Conservation (phyloP, 2,888 invertebrate species). For the Drosophila fulvimacula region DNA sequence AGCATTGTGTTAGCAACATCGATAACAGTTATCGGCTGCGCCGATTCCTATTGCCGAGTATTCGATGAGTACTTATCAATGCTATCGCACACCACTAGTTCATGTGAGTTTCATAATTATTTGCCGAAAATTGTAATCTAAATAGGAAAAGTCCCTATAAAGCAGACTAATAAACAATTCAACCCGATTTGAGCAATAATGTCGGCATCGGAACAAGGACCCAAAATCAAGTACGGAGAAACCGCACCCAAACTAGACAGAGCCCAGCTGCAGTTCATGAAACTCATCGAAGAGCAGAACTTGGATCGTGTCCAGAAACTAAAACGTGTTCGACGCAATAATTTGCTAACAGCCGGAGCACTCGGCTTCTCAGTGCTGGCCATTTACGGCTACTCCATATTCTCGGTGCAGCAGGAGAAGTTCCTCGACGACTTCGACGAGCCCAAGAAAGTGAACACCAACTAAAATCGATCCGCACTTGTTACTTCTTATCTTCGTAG, state of each 20-base stretch:
- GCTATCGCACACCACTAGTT: constrained; percentile 26
- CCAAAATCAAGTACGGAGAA: constrained; percentile 83
- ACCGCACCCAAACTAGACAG: constrained; percentile 85
- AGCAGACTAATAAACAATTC: constrained; percentile 9
- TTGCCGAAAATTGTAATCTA: constrained; percentile 29
- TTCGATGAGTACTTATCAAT: constrained; percentile 18
- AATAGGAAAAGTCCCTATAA: constrained; percentile 5
- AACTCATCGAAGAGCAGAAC: constrained; percentile 91
- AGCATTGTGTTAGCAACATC: constrained; percentile 27
- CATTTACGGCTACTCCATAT: constrained; percentile 94
- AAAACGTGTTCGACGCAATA: constrained; percentile 87
- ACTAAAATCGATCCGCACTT: constrained; percentile 36
- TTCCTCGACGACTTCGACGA: constrained; percentile 97
- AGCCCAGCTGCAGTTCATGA: constrained; percentile 91
- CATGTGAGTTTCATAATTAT: constrained; percentile 63
- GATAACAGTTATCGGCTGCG: background rate
- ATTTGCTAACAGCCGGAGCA: constrained; percentile 88
- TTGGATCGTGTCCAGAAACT: constrained; percentile 89
- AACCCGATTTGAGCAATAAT: constrained; percentile 60
- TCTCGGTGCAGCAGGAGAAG: constrained; percentile 94
- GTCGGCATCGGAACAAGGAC: constrained; percentile 76
- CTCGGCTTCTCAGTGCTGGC: constrained; percentile 89
- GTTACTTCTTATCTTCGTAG: constrained; percentile 40
- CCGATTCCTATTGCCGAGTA: background rate
- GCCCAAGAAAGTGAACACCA: constrained; percentile 87